Base-by-base conservation (phyloP, 2,113 vertebrate genomes). In the Malurus alboscapulatus region DNA sequence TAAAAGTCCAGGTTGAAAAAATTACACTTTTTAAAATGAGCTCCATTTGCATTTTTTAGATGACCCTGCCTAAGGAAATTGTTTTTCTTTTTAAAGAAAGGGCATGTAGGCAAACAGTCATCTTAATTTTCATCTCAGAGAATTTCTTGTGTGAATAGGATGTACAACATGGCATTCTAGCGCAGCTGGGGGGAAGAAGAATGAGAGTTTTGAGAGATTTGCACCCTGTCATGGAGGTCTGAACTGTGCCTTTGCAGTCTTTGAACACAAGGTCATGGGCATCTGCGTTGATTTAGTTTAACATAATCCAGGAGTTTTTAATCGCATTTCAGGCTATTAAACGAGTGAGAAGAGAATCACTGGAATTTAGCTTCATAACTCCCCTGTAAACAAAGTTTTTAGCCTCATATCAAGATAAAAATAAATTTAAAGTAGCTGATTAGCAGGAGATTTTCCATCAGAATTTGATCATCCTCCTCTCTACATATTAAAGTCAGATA, bases 221-320 rank as follows among this genome's bases (percentile, higher is more conserved):
- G 57, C 78, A 44, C 63, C 67, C 62, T 85, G 71, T 88, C 81
- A 30, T 0, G 0, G 66, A 87, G 74, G 63, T 76, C 91, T 61
- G 84, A 72, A 27, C 84, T 66, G 91, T 87, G 92, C 84, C 71
- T 66, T 91, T 91, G 71, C 81, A 73, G 89, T 62, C 78, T 62
- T 62, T 87, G 85, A 89, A 54, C 89, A 63, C 93, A 95, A 96
- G 93, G 96, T 95, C 94, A 55, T n/a, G 67, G 84, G 71, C 91
- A 87, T 94, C 93, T 95, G 94, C 1, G 4, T 85, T 95, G 84
- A 80, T 94, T 87, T 83, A 90, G 72, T 94, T 92, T 67, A 87
- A 96, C 78, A 77, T 96, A 94, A 96, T 94, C 94, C 93, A 92
- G 91, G 94, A 91, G 68, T 62, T 92, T 96, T 96, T 96, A 94